Evolutionary conservation across 64 coral and sea anemone species (phyloP).

Genomic region (Cladopsammia gracilis): DNA sequence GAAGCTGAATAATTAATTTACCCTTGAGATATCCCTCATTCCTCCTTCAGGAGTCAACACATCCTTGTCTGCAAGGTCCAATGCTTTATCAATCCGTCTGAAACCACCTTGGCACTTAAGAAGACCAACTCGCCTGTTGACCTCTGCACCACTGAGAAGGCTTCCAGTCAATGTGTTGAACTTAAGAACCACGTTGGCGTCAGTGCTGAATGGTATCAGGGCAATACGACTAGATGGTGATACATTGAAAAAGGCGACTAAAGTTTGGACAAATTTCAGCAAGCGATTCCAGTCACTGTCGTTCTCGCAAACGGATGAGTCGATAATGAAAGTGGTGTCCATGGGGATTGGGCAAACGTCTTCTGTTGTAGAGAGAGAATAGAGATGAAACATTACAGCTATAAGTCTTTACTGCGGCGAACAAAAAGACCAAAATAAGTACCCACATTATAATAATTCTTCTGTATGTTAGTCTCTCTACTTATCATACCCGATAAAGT

Average conservation of each 20-base stretch:
- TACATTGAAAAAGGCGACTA: slow-evolving; percentile 41
- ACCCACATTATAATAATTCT: too few relatives aligned
- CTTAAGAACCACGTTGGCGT: slow-evolving; percentile 19
- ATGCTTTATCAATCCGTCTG: slow-evolving; percentile 63
- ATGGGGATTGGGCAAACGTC: slow-evolving; percentile 7
- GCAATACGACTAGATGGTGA: slow-evolving; percentile 21
- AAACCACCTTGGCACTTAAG: slow-evolving; percentile 59
- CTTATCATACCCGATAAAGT: too few relatives aligned
- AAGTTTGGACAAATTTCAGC: slow-evolving; percentile 41
- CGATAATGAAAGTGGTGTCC: slow-evolving; percentile 37
- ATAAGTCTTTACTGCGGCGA: too few relatives aligned
- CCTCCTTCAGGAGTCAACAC: slow-evolving; percentile 20
- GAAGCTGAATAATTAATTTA: neutral
- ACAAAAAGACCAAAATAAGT: too few relatives aligned
- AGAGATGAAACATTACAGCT: neutral
- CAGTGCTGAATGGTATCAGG: slow-evolving; percentile 28
- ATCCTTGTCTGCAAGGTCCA: slow-evolving; percentile 24
- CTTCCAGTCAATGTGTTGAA: slow-evolving; percentile 54
- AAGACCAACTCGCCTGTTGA: neutral
- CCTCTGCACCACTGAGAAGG: slow-evolving; percentile 1
- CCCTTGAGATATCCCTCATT: slow-evolving; percentile 51
- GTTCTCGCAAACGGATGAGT: slow-evolving; percentile 28
- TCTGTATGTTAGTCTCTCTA: too few relatives aligned
- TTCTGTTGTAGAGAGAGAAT: neutral
- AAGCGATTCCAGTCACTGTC: slow-evolving; percentile 27